Evolutionary conservation across 2,888 invertebrate genomes (phyloP).

Genomic region (Rhabditophanes sp.): DNA sequence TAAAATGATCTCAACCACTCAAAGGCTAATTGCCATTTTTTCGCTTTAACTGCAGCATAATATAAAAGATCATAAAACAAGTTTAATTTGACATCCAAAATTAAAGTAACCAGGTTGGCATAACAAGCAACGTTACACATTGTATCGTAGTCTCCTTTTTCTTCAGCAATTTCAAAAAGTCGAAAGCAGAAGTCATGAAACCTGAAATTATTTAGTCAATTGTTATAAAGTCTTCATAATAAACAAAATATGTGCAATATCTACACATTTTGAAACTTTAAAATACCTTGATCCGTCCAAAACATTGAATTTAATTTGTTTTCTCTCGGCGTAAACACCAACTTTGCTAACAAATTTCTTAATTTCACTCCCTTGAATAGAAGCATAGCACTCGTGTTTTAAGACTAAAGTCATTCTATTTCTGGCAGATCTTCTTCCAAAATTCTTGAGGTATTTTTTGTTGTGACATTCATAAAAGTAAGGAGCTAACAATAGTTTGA

Average conservation of each 20-base stretch:
- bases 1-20: conserved; percentile 29
- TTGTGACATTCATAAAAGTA: background rate
- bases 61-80: conserved; percentile 33
- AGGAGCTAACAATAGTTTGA: background rate
- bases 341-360: too few relatives aligned
- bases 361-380: too few relatives aligned
- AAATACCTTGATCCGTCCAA: too few relatives aligned
- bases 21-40: conserved; percentile 29
- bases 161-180: conserved; percentile 17
- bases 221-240: too few relatives aligned
- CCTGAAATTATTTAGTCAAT: conserved; percentile 1
- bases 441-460: too few relatives aligned
- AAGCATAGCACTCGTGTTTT: too few relatives aligned
- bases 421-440: too few relatives aligned
- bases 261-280: too few relatives aligned
- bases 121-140: conserved; percentile 34
- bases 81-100: conserved; percentile 12
- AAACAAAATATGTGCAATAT: too few relatives aligned
- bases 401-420: too few relatives aligned
- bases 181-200: conserved; percentile 28
- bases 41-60: conserved; percentile 28
- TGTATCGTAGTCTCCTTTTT: conserved; percentile 14
- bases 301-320: too few relatives aligned
- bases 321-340: too few relatives aligned
- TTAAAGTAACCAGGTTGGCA: conserved; percentile 17